phyloP scores from a whole-genome alignment of 2,888 invertebrate species.

The Sarcophaga carnaria region DNA sequence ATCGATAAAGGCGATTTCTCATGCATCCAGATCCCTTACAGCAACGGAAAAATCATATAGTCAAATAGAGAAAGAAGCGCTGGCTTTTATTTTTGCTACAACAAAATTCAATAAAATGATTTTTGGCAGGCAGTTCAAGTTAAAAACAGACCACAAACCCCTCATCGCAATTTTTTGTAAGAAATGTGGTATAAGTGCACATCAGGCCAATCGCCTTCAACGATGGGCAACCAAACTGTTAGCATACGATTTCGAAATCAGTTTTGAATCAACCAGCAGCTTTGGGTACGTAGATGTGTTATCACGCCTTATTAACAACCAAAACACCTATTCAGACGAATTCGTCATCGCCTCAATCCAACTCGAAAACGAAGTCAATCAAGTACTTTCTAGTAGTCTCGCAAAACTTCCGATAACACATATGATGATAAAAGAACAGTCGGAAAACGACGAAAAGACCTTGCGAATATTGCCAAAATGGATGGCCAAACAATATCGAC shows the following conservation, averaged over 20 bases:
- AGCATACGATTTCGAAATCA: conserved; percentile 71
- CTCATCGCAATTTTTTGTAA: conserved; percentile 75
- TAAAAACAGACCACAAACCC: conserved; percentile 73
- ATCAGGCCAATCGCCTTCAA: conserved; percentile 70
- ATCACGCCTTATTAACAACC: conserved; percentile 14
- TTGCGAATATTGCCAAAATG: not conserved
- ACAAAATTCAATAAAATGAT: conserved; percentile 67
- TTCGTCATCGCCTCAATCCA: conserved; percentile 5
- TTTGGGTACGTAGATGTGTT: conserved; percentile 53
- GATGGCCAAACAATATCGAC: not conserved
- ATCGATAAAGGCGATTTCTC: conserved; percentile 73
- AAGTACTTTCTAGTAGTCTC: not conserved
- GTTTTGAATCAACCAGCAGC: conserved; percentile 57
- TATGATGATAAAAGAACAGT: not conserved
- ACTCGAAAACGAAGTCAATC: conserved; percentile 22
- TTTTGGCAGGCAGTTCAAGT: conserved; percentile 53
- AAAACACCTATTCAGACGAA: conserved; percentile 6
- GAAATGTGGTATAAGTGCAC: conserved; percentile 70
- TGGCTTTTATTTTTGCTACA: conserved; percentile 63
- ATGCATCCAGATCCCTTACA: conserved; percentile 68
- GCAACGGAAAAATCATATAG: conserved; percentile 63
- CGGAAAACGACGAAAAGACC: not conserved
- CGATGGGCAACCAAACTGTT: conserved; percentile 69
- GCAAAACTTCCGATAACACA: not conserved
- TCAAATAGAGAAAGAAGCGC: conserved; percentile 67